Evolutionary conservation across 2,113 vertebrate genomes (phyloP).

Genomic region (Oreochromis niloticus): DNA sequence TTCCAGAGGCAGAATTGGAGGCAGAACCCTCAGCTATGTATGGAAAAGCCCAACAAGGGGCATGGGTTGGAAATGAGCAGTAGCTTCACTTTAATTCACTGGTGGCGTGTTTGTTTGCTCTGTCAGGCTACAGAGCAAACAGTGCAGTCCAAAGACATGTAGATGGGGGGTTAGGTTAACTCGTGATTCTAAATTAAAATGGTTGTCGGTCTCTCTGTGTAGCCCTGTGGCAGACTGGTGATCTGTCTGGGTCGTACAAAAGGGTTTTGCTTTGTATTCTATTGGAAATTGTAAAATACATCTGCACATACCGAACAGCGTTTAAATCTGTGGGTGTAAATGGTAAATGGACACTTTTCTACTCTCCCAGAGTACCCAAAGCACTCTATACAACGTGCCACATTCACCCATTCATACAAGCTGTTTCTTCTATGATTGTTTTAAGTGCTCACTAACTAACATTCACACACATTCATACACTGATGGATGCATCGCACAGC

Average conservation of each 20-base stretch:
- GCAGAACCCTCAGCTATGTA: neutral
- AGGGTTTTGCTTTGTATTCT: neutral
- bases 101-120: neutral
- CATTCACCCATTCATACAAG: neutral
- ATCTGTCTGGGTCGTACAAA: neutral
- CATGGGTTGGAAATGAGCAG: neutral
- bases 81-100: neutral
- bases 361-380: neutral
- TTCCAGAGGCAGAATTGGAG: neutral
- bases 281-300: neutral
- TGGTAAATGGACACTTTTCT: neutral
- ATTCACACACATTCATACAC: neutral
- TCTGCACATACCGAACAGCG: neutral
- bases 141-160: neutral
- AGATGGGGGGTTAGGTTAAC: neutral
- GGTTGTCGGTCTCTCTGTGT: neutral
- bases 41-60: neutral
- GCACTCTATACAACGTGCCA: neutral
- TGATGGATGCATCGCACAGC: neutral
- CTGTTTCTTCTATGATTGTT: neutral
- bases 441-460: neutral
- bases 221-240: neutral
- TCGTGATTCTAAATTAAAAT: neutral
- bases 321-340: slow-evolving; percentile 6
- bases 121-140: neutral